Percentiles rank a stretch among this genome's conserved stretches.
Conservation (phyloP, 2,797 vertebrate species). For the Glyptemys insculpta region DNA sequence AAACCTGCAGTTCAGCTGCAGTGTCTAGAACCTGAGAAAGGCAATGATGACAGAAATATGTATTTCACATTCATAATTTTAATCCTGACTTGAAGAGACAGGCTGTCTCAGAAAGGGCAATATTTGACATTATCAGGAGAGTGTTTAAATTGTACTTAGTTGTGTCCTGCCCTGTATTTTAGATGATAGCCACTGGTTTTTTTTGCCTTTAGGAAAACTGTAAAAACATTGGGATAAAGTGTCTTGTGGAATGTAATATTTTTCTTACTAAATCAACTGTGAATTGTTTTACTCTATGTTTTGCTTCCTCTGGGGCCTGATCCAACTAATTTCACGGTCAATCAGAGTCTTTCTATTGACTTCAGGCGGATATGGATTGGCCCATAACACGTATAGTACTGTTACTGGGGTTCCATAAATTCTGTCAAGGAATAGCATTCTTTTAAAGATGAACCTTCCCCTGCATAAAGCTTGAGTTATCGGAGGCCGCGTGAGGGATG, state of each 20-base stretch:
- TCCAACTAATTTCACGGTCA: neutral
- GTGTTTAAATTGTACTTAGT: neutral
- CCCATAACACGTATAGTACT: neutral
- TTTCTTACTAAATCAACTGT: neutral
- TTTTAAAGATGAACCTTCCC: neutral
- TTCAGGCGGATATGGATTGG: accelerated
- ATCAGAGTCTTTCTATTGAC: neutral
- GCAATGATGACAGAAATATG: neutral
- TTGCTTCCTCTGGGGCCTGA: neutral
- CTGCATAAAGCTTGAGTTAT: neutral
- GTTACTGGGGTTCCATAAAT: neutral
- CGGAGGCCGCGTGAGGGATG: neutral
- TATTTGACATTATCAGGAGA: conserved; percentile 23
- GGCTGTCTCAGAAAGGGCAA: conserved; percentile 14
- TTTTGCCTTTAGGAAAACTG: conserved; percentile 22
- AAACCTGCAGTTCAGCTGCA: neutral
- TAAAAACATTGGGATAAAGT: neutral
- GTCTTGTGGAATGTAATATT: neutral
- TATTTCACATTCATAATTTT: conserved; percentile 19
- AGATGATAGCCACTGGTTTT: conserved; percentile 33
- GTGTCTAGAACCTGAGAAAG: neutral
- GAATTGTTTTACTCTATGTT: neutral
- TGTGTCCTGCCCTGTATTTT: conserved; percentile 16
- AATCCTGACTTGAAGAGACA: neutral
- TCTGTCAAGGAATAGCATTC: neutral